These are phyloP conservation scores for Actias luna DNA, from an alignment of 2,888 invertebrate genomes.

Conservation along the genomic window DNA sequence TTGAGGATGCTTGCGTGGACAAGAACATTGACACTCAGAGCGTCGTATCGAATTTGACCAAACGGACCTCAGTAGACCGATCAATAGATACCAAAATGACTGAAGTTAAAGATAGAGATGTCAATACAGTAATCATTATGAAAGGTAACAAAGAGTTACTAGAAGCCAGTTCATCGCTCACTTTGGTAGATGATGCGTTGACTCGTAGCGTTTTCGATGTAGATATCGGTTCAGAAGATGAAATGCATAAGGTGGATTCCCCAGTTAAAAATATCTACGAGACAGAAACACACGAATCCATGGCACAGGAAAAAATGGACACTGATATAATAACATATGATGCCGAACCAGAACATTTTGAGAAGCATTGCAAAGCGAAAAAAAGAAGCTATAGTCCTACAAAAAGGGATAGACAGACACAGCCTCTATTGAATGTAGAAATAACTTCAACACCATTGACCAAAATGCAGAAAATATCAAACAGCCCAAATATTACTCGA, in stretches of 20 bases:
- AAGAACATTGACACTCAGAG: constrained; percentile 26
- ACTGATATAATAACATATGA: constrained; percentile 37
- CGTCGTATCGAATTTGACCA: constrained; percentile 31
- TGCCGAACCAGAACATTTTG: constrained; percentile 23
- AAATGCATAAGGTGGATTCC: constrained; percentile 20
- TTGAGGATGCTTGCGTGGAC: constrained; percentile 29
- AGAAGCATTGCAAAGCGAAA: constrained; percentile 33
- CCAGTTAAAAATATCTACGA: constrained; percentile 43
- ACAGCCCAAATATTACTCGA: constrained; percentile 23
- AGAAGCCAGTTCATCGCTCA: constrained; percentile 55
- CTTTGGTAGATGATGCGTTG: constrained; percentile 58
- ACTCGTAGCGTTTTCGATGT: constrained; percentile 27
- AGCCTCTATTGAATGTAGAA: constrained; percentile 30
- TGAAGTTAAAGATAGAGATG: constrained; percentile 45
- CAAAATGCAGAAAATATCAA: constrained; percentile 58
- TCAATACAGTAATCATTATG: constrained; percentile 65
- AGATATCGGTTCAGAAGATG: constrained; percentile 23
- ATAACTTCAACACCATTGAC: constrained; percentile 57
- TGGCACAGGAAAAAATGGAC: constrained; percentile 26
- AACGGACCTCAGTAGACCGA: constrained; percentile 38
- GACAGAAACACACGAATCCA: constrained; percentile 23
- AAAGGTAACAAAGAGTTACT: constrained; percentile 57
- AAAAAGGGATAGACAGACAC: constrained; percentile 23
- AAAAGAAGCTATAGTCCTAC: constrained; percentile 54
- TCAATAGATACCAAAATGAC: constrained; percentile 32